Evolutionary conservation across 1,140 invertebrate species (phyloP).

Genomic region (Bradysia coprophila): DNA sequence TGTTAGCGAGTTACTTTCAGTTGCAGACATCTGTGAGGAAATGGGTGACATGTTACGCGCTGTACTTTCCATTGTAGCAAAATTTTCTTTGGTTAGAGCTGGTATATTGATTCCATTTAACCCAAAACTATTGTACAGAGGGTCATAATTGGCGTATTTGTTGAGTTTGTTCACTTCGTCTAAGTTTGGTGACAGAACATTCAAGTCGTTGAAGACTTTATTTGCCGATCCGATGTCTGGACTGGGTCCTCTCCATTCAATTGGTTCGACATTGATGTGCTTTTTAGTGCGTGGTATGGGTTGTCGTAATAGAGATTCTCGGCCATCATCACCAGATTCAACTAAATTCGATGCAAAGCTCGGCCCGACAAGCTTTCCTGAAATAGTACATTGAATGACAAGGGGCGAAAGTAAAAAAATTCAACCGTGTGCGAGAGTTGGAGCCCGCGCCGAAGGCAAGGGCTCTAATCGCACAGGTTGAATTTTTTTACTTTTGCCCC

Average conservation of each 20-base stretch:
- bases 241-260: slow-evolving; percentile 7
- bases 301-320: slow-evolving; percentile 25
- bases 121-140: slow-evolving; percentile 3
- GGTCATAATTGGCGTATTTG: slow-evolving; percentile 3
- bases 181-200: slow-evolving; percentile 1
- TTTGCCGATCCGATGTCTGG: background rate
- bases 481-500: too few species aligned
- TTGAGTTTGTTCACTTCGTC: slow-evolving; percentile 4
- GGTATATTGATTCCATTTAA: slow-evolving; percentile 3
- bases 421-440: too few species aligned
- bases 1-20: slow-evolving; percentile 5
- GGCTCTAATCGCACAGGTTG: too few species aligned
- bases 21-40: slow-evolving; percentile 2
- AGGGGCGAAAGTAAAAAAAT: too few species aligned
- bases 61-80: background rate
- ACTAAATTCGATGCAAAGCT: slow-evolving; percentile 28
- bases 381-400: too few species aligned
- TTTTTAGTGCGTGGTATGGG: slow-evolving; percentile 35
- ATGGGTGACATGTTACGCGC: slow-evolving; percentile 1
- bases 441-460: too few species aligned
- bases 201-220: background rate
- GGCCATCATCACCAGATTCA: slow-evolving; percentile 23
- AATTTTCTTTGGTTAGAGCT: slow-evolving; percentile 1
- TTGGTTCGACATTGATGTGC: slow-evolving; percentile 29
- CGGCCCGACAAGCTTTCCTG: slow-evolving; percentile 26